These are phyloP conservation scores for Nestor notabilis DNA, from an alignment of 2,113 vertebrate species.

Conservation along the genomic window DNA sequence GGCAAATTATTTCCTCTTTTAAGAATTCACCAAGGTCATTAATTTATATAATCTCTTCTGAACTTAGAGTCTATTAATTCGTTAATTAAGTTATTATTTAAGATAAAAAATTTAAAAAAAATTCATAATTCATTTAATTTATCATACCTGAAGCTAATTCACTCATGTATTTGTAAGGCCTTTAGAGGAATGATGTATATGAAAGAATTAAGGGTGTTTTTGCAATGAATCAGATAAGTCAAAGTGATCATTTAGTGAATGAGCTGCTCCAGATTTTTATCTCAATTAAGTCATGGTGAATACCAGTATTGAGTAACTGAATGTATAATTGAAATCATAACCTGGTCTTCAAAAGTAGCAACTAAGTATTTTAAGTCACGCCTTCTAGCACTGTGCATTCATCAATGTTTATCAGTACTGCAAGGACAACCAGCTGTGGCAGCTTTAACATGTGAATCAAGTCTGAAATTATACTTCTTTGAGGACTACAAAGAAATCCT, in stretches of 20 bases:
- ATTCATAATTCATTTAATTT: neutral
- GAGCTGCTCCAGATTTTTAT: neutral
- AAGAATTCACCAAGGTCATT: neutral
- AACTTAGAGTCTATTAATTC: neutral
- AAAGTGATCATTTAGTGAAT: neutral
- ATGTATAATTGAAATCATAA: neutral
- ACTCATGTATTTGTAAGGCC: neutral
- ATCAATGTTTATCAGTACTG: neutral
- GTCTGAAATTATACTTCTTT: neutral
- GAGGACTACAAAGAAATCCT: neutral
- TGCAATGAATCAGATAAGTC: neutral
- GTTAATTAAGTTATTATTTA: neutral
- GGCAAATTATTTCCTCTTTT: neutral
- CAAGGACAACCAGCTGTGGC: neutral
- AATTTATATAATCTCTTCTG: neutral
- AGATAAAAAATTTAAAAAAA: neutral
- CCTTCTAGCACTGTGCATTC: neutral
- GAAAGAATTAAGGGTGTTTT: fast-evolving
- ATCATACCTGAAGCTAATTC: neutral
- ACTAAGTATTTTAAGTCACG: neutral
- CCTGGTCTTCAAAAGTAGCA: neutral
- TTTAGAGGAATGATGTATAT: neutral
- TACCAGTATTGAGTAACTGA: neutral
- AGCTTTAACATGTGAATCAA: neutral
- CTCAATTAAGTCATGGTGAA: neutral